A percentile compares a stretch with the other conserved stretches of the same genome.
These are phyloP conservation scores for Brachionus manjavacas DNA, from an alignment of 1,140 invertebrate genomes.

Conservation along the genomic window DNA sequence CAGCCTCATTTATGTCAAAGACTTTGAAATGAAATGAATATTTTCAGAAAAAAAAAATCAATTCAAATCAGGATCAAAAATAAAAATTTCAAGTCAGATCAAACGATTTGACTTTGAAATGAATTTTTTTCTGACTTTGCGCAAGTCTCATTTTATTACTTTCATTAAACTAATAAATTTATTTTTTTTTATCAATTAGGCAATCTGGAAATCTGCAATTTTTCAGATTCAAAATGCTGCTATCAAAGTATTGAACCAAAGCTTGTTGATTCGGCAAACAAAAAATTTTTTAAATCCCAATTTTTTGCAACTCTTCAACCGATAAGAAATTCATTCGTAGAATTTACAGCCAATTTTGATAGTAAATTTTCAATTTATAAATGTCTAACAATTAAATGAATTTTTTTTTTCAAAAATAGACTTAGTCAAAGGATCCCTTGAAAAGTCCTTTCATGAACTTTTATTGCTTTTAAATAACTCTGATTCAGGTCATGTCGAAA, in stretches of 20 bases:
- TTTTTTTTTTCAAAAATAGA: background rate
- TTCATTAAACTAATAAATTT: background rate
- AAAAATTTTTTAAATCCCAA: background rate
- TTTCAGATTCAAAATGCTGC: background rate
- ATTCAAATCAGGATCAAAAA: no score
- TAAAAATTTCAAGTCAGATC: no score
- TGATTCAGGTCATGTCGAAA: background rate
- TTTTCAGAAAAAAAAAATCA: no score
- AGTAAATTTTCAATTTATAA: background rate
- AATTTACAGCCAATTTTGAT: constrained; percentile 7
- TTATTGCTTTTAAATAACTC: background rate
- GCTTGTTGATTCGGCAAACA: background rate
- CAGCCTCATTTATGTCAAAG: no score
- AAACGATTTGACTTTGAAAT: no score
- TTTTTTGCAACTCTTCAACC: background rate
- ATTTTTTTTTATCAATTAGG: background rate
- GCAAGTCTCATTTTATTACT: no score
- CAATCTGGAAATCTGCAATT: background rate
- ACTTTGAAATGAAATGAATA: no score
- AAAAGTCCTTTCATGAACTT: background rate
- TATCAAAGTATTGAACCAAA: background rate
- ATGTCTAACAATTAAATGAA: background rate
- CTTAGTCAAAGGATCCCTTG: background rate
- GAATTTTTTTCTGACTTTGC: no score
- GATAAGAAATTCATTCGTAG: background rate